phyloP scores from a whole-genome alignment of 2,113 vertebrate genomes.

The Vulpes lagopus region DNA sequence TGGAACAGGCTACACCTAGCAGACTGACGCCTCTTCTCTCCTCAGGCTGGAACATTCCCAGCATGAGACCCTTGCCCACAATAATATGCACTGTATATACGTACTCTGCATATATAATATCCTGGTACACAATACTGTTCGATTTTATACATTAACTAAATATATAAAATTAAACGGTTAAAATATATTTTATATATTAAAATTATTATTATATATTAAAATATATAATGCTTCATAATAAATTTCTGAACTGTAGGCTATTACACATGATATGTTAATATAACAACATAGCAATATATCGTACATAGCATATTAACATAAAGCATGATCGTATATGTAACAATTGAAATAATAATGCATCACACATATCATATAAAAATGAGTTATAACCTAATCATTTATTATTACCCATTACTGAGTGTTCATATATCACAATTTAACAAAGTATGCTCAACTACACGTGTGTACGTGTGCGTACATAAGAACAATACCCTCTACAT shows the following conservation, averaged over 20 bases:
- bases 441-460: background rate
- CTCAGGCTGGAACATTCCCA: background rate
- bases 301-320: background rate
- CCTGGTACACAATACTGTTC: background rate
- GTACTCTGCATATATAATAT: background rate
- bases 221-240: background rate
- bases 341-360: background rate
- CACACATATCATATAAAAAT: background rate
- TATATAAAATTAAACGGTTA: background rate
- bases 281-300: background rate
- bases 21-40: background rate
- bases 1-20: background rate
- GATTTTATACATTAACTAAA: background rate
- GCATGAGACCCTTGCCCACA: background rate
- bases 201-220: too few relatives aligned
- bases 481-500: background rate
- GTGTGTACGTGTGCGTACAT: background rate
- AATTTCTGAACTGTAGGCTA: background rate
- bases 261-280: background rate
- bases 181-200: too few relatives aligned
- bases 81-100: background rate
- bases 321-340: background rate
- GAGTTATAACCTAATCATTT: background rate
- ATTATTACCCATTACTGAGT: background rate
- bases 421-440: background rate